A percentile compares a stretch with the other conserved stretches of the same genome.
These are phyloP conservation scores for Hydroisotoma schaefferi DNA, from an alignment of 2,888 invertebrate species.

Conservation along the genomic window DNA sequence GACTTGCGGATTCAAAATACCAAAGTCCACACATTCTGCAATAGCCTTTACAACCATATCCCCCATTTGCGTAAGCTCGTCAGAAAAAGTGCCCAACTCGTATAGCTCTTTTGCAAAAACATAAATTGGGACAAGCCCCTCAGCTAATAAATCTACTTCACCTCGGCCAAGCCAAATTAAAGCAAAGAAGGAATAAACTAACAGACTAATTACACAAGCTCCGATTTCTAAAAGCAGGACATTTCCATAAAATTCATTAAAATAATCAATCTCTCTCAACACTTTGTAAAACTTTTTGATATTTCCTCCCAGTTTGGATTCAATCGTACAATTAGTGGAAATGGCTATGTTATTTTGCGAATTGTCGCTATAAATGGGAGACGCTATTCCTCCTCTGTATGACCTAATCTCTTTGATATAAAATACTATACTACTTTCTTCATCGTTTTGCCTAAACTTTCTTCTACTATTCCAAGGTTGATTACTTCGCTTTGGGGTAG, in stretches of 20 bases:
- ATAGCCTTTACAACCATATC: constrained; percentile 23
- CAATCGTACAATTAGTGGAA: not conserved
- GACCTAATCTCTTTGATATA: not conserved
- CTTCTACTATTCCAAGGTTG: too few species aligned
- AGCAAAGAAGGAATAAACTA: constrained; percentile 27
- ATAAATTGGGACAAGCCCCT: constrained; percentile 24
- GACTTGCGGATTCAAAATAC: constrained; percentile 21
- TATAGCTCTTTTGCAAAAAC: constrained; percentile 28
- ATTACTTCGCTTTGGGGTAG: not conserved
- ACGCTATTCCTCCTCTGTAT: not conserved
- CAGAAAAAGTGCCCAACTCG: constrained; percentile 28
- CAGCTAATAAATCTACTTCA: constrained; percentile 5
- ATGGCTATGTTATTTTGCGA: not conserved
- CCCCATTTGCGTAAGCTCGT: constrained; percentile 16
- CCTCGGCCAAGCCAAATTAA: constrained; percentile 27
- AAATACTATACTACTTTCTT: not conserved
- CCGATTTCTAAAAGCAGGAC: constrained; percentile 20
- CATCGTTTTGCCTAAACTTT: not conserved
- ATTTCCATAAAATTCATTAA: constrained; percentile 30
- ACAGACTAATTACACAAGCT: constrained; percentile 25
- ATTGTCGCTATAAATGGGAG: not conserved
- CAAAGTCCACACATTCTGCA: constrained; percentile 24
- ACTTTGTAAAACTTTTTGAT: constrained; percentile 16
- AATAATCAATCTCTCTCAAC: constrained; percentile 18
- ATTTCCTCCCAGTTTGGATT: not conserved